Evolutionary conservation across 2,888 invertebrate genomes (phyloP), one percentile per base, ranked within the genome.

Genomic region (Calliphora vomitoria): DNA sequence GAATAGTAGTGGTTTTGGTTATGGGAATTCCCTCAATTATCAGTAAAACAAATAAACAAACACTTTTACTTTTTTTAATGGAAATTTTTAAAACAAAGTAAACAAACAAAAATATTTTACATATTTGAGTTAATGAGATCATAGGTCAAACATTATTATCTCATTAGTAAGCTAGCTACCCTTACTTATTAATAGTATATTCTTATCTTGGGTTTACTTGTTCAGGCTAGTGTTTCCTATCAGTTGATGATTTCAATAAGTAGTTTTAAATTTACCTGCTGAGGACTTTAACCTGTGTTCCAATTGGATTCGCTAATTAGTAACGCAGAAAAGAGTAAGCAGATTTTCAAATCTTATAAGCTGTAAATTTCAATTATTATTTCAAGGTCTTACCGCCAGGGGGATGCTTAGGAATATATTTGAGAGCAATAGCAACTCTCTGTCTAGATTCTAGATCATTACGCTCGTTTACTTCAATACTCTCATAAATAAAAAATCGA

Each of bases 21-120:
- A 35, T 35, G 35, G 53, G 53, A 38, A 69, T 71, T 80, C 38
- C 35, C 38, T 53, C n/a, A 69, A 47, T 55, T 47, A 68, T 79
- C 78, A 31, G 2, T 25, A 15, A 62, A 75, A 50, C 35, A 66
- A 78, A 31, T 15, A 62, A 75, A 50, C 35, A 66, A 78, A 44
- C 11, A 68, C 41, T 58, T 68, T 79, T 47, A 68, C 18, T 79
- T 58, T 44, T 15, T 60, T n/a, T 20, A 44, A 38, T 38, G 41
- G 38, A 13, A 72, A 41, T 35, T 58, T 20, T 53, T 18, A 10
- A 72, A 71, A 38, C 6, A 71, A 64, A 64, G n/a, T 38, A 62
- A 58, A 72, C n/a, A 72, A 38, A 50, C 31, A 50, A 15, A 50
- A 15, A 35, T 50, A 10, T 55, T 55, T 68, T 25, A 47, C 15